phyloP scores from a whole-genome alignment of 1,140 invertebrate genomes.

The Tetragonula clypearis region DNA sequence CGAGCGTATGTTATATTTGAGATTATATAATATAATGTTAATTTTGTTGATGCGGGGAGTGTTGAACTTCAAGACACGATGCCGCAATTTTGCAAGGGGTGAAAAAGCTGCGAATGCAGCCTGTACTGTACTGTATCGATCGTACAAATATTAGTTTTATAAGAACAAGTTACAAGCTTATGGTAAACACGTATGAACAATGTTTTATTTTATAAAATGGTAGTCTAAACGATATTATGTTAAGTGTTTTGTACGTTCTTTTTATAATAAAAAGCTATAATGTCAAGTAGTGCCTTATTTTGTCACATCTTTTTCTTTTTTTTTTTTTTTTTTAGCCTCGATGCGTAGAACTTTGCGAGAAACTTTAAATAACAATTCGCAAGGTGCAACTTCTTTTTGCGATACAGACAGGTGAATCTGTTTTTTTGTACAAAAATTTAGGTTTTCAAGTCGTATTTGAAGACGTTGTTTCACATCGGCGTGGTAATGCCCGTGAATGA shows the following conservation, averaged over 20 bases:
- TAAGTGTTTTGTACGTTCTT: constrained; percentile 60
- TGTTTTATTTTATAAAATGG: constrained; percentile 51
- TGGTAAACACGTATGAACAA: background rate
- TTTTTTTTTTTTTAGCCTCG: background rate
- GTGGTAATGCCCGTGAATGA: background rate
- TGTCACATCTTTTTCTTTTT: background rate
- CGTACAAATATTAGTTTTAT: constrained; percentile 48
- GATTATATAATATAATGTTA: constrained; percentile 20
- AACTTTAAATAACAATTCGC: background rate
- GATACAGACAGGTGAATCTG: background rate
- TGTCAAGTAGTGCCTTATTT: background rate
- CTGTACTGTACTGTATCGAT: constrained; percentile 23
- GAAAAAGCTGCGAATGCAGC: background rate
- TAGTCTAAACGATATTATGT: constrained; percentile 42
- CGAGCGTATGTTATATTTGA: constrained; percentile 1
- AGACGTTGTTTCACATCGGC: background rate
- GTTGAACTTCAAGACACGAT: constrained; percentile 4
- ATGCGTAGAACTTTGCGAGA: background rate
- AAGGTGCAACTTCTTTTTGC: background rate
- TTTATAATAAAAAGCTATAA: constrained; percentile 63
- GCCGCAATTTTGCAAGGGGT: background rate
- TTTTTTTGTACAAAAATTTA: too few species aligned
- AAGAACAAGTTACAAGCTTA: constrained; percentile 20
- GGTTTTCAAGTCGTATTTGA: background rate
- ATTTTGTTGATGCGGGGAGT: background rate